These are phyloP conservation scores for Lagopus muta DNA, from an alignment of 2,113 vertebrate species.

Conservation along the genomic window DNA sequence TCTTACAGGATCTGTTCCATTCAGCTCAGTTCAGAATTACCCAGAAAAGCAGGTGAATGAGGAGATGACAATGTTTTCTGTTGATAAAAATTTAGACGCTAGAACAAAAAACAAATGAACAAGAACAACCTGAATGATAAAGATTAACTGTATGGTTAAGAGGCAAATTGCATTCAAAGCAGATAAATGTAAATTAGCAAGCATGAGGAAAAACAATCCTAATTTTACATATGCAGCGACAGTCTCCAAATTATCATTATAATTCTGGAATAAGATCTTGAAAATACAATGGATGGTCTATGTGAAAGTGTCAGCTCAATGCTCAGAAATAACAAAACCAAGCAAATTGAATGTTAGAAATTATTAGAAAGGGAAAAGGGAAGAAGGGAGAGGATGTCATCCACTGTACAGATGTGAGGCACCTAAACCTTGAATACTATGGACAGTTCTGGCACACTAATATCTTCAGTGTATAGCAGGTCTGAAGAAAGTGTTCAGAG, in stretches of 20 bases:
- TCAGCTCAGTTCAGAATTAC: background rate
- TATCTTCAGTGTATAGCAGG: background rate
- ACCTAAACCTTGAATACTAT: background rate
- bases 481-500: background rate
- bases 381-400: background rate
- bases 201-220: slow-evolving; percentile 21
- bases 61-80: background rate
- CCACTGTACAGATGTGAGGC: background rate
- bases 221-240: background rate
- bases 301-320: background rate
- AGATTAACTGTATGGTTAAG: slow-evolving; percentile 34
- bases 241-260: slow-evolving; percentile 15
- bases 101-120: background rate
- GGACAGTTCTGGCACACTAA: background rate
- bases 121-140: background rate
- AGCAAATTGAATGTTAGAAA: background rate
- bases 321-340: background rate
- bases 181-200: slow-evolving; percentile 5
- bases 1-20: background rate
- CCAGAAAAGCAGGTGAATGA: background rate
- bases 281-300: background rate
- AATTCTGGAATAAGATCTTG: slow-evolving; percentile 9
- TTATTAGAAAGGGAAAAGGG: background rate
- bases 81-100: slow-evolving; percentile 6
- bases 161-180: slow-evolving; percentile 14